Evolutionary conservation across 1,140 invertebrate genomes (phyloP).

Genomic region (Battus philenor): DNA sequence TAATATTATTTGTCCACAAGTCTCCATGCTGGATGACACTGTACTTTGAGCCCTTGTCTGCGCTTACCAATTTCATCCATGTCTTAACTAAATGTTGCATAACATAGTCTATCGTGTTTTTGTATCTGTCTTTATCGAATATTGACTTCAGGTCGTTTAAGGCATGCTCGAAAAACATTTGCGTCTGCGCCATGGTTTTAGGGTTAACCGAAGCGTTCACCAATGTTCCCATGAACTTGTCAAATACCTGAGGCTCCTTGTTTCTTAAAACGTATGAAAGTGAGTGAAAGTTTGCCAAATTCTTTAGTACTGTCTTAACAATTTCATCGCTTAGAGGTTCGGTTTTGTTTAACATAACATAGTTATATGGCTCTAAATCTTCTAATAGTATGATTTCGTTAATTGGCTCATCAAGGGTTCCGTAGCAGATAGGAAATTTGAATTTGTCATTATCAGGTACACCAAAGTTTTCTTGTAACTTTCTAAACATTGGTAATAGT

Average conservation of each 20-base stretch:
- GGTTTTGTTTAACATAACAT: conserved; percentile 63
- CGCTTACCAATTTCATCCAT: conserved; percentile 2
- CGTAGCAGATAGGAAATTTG: conserved; percentile 55
- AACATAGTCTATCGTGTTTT: not conserved
- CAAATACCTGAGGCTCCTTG: conserved; percentile 44
- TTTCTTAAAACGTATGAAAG: conserved; percentile 70
- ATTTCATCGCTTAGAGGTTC: conserved; percentile 61
- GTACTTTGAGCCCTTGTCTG: conserved; percentile 21
- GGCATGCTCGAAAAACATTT: conserved; percentile 2
- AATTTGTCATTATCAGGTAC: conserved; percentile 33
- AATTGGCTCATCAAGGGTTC: conserved; percentile 36
- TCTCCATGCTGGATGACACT: conserved; percentile 22
- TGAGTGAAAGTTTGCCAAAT: conserved; percentile 77
- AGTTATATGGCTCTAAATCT: conserved; percentile 70
- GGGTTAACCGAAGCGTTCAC: conserved; percentile 11
- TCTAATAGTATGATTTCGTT: conserved; percentile 75
- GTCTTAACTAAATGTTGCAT: conserved; percentile 5
- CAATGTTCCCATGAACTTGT: conserved; percentile 19
- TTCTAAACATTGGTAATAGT: conserved; percentile 40
- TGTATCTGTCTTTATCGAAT: conserved; percentile 20
- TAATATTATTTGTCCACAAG: conserved; percentile 23
- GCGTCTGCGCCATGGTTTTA: not conserved
- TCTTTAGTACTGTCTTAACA: conserved; percentile 60
- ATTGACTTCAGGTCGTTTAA: conserved; percentile 9
- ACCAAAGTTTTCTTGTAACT: conserved; percentile 43